A percentile compares a stretch with the other conserved stretches of the same genome.
Conservation (phyloP, 1,140 invertebrate genomes). For the Plodia interpunctella region DNA sequence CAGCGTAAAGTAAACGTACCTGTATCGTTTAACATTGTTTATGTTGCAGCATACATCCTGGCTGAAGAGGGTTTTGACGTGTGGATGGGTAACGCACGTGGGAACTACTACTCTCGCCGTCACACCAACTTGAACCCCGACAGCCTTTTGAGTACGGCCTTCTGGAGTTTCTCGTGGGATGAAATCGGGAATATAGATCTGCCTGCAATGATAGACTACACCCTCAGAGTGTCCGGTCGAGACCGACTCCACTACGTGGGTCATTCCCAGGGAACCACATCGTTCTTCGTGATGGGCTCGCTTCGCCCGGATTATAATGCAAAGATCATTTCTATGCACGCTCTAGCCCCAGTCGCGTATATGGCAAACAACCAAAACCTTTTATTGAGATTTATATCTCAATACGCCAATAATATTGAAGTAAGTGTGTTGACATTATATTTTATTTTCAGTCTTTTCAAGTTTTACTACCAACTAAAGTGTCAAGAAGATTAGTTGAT, state of each 20-base stretch:
- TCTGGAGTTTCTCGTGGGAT: slow-evolving; percentile 89
- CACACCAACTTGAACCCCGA: slow-evolving; percentile 78
- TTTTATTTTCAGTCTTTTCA: too few relatives aligned
- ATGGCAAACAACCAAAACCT: slow-evolving; percentile 78
- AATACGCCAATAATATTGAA: slow-evolving; percentile 46
- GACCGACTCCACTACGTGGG: slow-evolving; percentile 82
- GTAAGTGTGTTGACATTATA: slow-evolving; percentile 28
- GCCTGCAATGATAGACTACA: slow-evolving; percentile 85
- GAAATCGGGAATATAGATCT: slow-evolving; percentile 88
- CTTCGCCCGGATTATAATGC: slow-evolving; percentile 80
- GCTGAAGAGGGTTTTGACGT: slow-evolving; percentile 87
- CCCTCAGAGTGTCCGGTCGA: slow-evolving; percentile 79
- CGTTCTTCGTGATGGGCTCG: slow-evolving; percentile 80
- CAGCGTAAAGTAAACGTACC: too few relatives aligned
- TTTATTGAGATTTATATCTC: slow-evolving; percentile 59
- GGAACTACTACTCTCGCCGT: slow-evolving; percentile 81
- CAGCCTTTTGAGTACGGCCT: slow-evolving; percentile 74
- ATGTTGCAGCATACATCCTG: slow-evolving; percentile 79
- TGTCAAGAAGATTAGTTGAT: too few relatives aligned
- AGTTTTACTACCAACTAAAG: too few relatives aligned
- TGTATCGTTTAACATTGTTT: not conserved
- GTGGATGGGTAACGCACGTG: slow-evolving; percentile 84
- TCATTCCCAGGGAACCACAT: slow-evolving; percentile 84
- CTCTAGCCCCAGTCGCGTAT: slow-evolving; percentile 82
- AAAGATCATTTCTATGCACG: slow-evolving; percentile 81